Base-by-base conservation (phyloP, 1,140 invertebrate species). In the Helicoverpa zea region DNA sequence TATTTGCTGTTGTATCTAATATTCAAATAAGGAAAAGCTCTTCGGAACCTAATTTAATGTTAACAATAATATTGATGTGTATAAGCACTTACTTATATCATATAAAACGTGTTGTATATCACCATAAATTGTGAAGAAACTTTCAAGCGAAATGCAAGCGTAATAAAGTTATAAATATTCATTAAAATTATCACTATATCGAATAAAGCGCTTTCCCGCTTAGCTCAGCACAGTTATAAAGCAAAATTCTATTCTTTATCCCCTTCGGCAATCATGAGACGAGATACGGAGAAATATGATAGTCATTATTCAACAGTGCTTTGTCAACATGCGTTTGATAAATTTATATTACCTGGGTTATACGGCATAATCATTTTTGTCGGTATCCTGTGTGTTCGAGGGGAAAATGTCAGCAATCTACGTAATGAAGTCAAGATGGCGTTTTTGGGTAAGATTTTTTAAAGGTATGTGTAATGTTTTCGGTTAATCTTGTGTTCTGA, bases 271-370 rank as follows among this genome's bases (percentile, higher is more conserved):
- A 92, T 90, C 89, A 92, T 82, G 87, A 85, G 82, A 77, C 56
- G 86, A 92, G 89, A 92, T 92, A 92, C 86, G 86, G 81, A 83
- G 81, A 91, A 90, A 92, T 91, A 92, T 93, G 88, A 87, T 84
- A 85, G 88, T 77, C 89, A 91, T 93, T 90, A 91, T 83, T 92
- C 90, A 90, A 77, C 79, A 30, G 77, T 77, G 88, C 88, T 92
- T 91, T 92, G 90, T 91, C 89, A 91, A 88, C 88, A 87, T 89
- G 82, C 83, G 78, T 82, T 83, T 90, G 85, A 89, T 89, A 85
- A 86, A 89, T 92, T 90, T 86, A 90, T 86, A 86, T 90, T 87
- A 86, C 86, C 84, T 72, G 89, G 87, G 83, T 92, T 88, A 88
- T 86, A 87, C 66, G 10, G 30, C 43, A 43, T 59, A 72, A 75